Evolutionary conservation across 2,113 vertebrate species (phyloP), one percentile per base, ranked within the genome.

Genomic region (Brachyhypopomus occidentalis): DNA sequence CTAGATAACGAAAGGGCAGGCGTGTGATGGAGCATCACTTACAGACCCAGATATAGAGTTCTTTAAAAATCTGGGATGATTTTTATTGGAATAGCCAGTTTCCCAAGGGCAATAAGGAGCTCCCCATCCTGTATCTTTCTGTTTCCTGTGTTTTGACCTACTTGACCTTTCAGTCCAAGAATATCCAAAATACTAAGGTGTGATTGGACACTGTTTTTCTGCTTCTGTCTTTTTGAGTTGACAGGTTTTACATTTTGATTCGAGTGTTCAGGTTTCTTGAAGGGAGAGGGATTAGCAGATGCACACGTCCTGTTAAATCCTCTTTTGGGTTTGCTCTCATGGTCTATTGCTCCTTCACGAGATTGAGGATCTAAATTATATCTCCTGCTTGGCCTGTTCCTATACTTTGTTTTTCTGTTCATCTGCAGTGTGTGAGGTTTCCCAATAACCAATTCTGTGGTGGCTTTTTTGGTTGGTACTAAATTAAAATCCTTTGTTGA

Each of bases 41-140:
- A 8, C 12, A 38, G 64, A 16, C 27, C 63, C 62, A 64, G 12
- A 66, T 14, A 14, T 14, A 9, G 63, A 8, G 22, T 34, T 76
- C 63, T 38, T 72, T 91, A 92, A 30, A 89, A 71, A 79, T 92
- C 92, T 0, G 92, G 93, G 74, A 93, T 89, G 12, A 94, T 93
- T 86, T 86, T 92, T 70, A 94, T 85, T 8, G 92, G 92, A 87
- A 94, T 92, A 69, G 92, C 93, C 83, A 94, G 87, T 79, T 89
- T 90, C 90, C 93, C 92, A 74, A 94, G 73, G 63, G 93, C 82
- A 70, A 94, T 89, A 75, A 92, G 91, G 38, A 94, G 85, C 73
- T 90, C 89, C 72, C 80, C 85, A 3, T 91, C 85, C 3, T 83
- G 84, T 38, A 48, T 88, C 19, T 82, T 55, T 30, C 36, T 45